Percentiles rank a stretch among this genome's conserved stretches.
phyloP scores from a whole-genome alignment of 2,797 vertebrate genomes.

The Chaetophractus vellerosus region DNA sequence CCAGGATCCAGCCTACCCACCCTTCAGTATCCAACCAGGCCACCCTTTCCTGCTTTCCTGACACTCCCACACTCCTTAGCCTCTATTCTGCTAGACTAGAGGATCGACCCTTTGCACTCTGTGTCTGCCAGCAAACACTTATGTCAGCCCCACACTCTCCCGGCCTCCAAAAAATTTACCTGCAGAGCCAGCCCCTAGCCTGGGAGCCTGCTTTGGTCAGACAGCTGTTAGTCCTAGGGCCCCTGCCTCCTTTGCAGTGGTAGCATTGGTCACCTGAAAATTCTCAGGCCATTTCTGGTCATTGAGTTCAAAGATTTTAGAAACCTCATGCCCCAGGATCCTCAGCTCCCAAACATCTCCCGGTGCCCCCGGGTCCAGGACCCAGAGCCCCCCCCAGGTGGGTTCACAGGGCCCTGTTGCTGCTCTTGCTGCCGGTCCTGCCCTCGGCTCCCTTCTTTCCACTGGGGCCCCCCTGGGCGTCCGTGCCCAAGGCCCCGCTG shows the following conservation, averaged over 20 bases:
- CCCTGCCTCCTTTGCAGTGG: constrained; percentile 4
- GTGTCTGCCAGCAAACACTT: constrained; percentile 79
- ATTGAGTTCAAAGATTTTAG: constrained; percentile 47
- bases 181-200: not conserved
- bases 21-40: not conserved
- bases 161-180: constrained; percentile 22
- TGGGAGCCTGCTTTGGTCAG: constrained; percentile 21
- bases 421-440: not conserved
- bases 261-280: constrained; percentile 13
- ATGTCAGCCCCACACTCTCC: not conserved
- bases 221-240: not conserved
- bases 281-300: not conserved
- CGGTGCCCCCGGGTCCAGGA: not conserved
- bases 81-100: not conserved
- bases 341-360: not conserved
- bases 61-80: not conserved
- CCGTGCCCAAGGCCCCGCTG: not conserved
- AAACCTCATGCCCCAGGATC: not conserved
- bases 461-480: not conserved
- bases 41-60: not conserved
- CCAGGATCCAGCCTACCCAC: not conserved
- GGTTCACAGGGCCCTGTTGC: constrained; percentile 32
- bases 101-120: not conserved
- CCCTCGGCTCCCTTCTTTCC: not conserved
- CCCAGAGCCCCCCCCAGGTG: not conserved